Evolutionary conservation across 2,113 vertebrate species (phyloP), one percentile per base, ranked within the genome.

Genomic region (Upupa epops): DNA sequence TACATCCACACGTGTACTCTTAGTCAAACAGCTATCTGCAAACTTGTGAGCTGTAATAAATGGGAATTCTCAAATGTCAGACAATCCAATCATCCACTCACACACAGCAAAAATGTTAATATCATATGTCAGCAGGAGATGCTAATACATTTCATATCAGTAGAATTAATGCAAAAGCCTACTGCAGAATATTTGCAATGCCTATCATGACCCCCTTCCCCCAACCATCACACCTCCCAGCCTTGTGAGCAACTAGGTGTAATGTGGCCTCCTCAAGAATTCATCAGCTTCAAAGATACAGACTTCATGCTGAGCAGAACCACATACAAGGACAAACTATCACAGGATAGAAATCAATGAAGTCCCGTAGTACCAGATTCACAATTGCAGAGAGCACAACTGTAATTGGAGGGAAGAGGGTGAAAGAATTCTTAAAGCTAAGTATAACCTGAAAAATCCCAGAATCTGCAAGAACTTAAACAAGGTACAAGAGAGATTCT

Each of bases 271-370:
- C 89, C 79, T 17, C 36, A 83, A 89, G 87, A 89, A 95, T 85
- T 84, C 76, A 93, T 91, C 94, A 92, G 65, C 93, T 94, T 78
- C 91, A 95, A 85, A 96, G 93, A 74, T 85, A 91, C 79, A 76
- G 65, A 61, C 74, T 73, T 89, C 93, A 74, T 2, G 45, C 92
- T 73, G 90, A 80, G 93, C 63, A 72, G 54, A 94, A 76, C 58
- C 55, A 88, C 71, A 68, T 8, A 63, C 94, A 97, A 97, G 96
- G 94, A 95, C 96, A 95, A 95, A 96, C 88, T 87, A 92, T 34
- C 89, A 92, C 37, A 94, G 88, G 65, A 66, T 13, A 70, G 75
- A 94, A 96, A 97, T 96, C 96, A 95, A 92, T 94, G 83, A 59
- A 89, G 68, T 40, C 55, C 82, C 84, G 83, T 29, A 86, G 77